Evolutionary conservation across 2,888 invertebrate species (phyloP), one percentile per base, ranked within the genome.

Genomic region (Ochropleura plecta): DNA sequence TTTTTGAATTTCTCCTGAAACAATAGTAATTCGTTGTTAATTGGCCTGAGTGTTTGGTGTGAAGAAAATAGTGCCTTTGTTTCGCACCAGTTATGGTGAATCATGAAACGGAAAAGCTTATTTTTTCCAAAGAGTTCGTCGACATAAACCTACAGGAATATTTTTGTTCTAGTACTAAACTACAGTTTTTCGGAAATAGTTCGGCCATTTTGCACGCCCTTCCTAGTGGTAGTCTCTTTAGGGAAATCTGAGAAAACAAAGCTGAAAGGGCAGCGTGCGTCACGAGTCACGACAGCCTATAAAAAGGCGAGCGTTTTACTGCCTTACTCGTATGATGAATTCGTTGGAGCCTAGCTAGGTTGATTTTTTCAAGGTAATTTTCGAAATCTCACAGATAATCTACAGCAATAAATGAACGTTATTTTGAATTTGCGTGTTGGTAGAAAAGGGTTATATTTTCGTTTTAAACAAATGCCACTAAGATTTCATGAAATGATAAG

Each of bases 1-100:
- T 98, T 97, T 92, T 98, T 98, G 93, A 98, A 98, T 92, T 98
- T 98, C 92, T 98, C 98, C 98, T 98, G 94, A 0, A 95, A 94
- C 84, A 84, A 88, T 79, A 73, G 55, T 76, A 46, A 64, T 68
- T 55, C 18, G 55, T 9, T 49, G 40, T 74, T 70, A 70, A 82
- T 79, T 70, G 55, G 53, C 18, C 51, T 20, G 40, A 42, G 9
- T 57, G 49, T 67, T 60, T 65, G 10, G 18, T 55, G 59, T 63
- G 14, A 49, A 57, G 16, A n/a, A 7, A 62, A 49, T 48, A 49
- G 42, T 71, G 55, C 16, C 8, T 4, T 55, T 40, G 7, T 20
- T 71, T 51, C 53, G 7, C 51, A 20, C 20, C 14, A 63, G 51
- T 51, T 46, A 57, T 40, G 5, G 18, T 7, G 9, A 14, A 42